Evolutionary conservation across 2,113 vertebrate species (phyloP).

Genomic region (Sialia sialis): DNA sequence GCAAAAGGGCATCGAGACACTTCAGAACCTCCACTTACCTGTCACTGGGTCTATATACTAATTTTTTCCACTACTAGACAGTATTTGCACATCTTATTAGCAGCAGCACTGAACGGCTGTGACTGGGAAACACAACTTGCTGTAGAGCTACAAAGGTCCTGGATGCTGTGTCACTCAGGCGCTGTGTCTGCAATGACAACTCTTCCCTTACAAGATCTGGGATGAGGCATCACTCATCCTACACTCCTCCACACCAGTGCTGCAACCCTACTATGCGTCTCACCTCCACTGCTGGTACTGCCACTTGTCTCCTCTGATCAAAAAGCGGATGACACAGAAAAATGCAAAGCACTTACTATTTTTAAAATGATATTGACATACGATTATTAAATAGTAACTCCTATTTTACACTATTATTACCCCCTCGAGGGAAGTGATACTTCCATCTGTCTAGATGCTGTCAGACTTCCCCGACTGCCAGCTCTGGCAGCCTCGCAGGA

Average conservation of each 20-base stretch:
- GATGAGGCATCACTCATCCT: not conserved
- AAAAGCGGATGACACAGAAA: not conserved
- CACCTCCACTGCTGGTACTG: not conserved
- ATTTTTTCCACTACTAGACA: not conserved
- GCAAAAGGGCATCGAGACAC: not conserved
- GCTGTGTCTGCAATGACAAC: not conserved
- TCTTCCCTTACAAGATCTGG: not conserved
- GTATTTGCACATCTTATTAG: not conserved
- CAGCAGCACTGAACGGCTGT: not conserved
- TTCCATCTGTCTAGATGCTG: not conserved
- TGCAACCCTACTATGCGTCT: fast-evolving
- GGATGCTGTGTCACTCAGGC: not conserved
- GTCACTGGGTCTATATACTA: not conserved
- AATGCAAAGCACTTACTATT: not conserved
- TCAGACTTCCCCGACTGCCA: not conserved
- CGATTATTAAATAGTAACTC: not conserved
- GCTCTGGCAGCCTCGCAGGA: not conserved
- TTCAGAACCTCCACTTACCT: not conserved
- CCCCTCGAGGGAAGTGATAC: fast-evolving
- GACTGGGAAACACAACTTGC: not conserved
- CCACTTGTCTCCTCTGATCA: not conserved
- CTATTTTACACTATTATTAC: no score
- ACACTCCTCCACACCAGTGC: fast-evolving
- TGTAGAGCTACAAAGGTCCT: not conserved
- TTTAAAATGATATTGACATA: not conserved